Percentiles rank a stretch among this genome's conserved stretches.
phyloP scores from a whole-genome alignment of 30 jellyfish, hydroid and myxozoan genomes.

The Catostylus mosaicus region DNA sequence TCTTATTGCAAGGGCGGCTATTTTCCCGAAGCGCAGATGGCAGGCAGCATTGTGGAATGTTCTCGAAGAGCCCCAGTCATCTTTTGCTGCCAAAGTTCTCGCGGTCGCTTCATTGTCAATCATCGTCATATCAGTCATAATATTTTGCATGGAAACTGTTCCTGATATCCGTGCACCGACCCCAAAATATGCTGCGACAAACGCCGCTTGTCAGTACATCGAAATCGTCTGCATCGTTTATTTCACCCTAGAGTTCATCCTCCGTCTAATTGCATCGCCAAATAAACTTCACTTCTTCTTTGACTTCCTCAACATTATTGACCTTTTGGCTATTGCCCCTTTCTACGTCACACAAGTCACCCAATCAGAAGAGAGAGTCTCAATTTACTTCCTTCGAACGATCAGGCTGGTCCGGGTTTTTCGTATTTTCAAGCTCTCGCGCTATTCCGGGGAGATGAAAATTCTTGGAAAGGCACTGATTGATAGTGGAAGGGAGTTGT shows the following conservation, averaged over 20 bases:
- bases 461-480: conserved; percentile 91
- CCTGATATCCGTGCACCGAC: conserved; percentile 58
- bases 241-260: conserved; percentile 79
- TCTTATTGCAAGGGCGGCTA: conserved; percentile 34
- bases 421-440: conserved; percentile 93
- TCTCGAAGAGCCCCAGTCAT: conserved; percentile 92
- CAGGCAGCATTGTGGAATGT: conserved; percentile 82
- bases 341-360: conserved; percentile 79
- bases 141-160: conserved; percentile 89
- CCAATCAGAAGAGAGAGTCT: conserved; percentile 61
- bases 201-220: conserved; percentile 33
- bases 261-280: conserved; percentile 83
- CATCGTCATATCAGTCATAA: conserved; percentile 75
- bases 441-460: conserved; percentile 97
- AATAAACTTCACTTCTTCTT: conserved; percentile 77
- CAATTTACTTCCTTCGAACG: conserved; percentile 92
- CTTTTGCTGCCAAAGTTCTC: conserved; percentile 76
- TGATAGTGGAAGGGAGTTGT: conserved; percentile 93
- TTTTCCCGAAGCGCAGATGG: conserved; percentile 71
- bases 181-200: conserved; percentile 21
- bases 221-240: conserved; percentile 86
- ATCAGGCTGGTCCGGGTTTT: conserved; percentile 94
- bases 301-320: conserved; percentile 80
- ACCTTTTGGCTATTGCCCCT: conserved; percentile 89
- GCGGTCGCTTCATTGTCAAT: conserved; percentile 74